Base-by-base conservation (phyloP, 2,797 vertebrate genomes). In the Lutra lutra region DNA sequence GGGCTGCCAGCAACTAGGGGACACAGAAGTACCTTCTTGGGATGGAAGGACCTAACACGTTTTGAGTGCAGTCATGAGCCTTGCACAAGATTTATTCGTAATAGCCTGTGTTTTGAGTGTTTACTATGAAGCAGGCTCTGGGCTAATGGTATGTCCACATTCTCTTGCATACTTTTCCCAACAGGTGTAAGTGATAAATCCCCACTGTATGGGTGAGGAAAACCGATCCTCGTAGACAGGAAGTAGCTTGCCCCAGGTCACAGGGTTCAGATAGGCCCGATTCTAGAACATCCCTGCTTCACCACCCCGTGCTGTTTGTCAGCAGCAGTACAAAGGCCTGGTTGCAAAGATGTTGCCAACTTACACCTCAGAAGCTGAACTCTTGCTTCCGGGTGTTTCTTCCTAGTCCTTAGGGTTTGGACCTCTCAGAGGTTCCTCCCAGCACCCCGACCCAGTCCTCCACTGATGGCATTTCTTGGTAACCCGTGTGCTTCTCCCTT, bases 381-480 rank as follows among this genome's bases (percentile, higher is more conserved):
- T 25, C 73, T 66, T 60, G n/a, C 73, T 88, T 98, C 62, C 35
- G 38, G 27, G 2, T 77, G 82, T 35, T 96, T 96, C 79, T 96
- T 92, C 82, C 23, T 25, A 60, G 27, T 91, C 75, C 75, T 87
- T 25, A 11, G 73, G 77, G 40, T 94, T 91, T 32, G 20, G 56
- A 38, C 35, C 27, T 40, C 89, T 85, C 58, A 43, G 95, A 46
- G 29, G 12, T 35, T 51, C 75, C 92, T 23, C 51, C 43, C 38
- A 93, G 20, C 43, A 92, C 25, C 90, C 62, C 21, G 72, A n/a
- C 27, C 35, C 21, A 40, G 23, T 80, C 35, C 75, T 73, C 82
- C 90, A 48, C 29, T 70, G 94, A 58, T 60, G 77, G 70, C 80
- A 38, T 95, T 86, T 95, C 96, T 96, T 82, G 86, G 38, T 94